Evolutionary conservation across 1,140 invertebrate genomes (phyloP), one percentile per base, ranked within the genome.

Genomic region (Parasteatoda tepidariorum): DNA sequence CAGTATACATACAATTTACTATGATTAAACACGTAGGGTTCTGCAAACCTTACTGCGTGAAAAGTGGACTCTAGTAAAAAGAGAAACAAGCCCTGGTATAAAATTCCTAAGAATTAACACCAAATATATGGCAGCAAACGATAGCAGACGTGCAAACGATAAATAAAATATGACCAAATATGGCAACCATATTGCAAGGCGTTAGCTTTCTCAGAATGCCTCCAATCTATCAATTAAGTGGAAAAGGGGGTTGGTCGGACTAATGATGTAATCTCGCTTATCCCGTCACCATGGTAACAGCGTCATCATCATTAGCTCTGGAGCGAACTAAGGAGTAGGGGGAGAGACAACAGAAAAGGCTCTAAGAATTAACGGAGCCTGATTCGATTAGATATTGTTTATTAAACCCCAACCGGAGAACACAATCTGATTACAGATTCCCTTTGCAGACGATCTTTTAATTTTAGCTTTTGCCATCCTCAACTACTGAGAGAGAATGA

Each of bases 331-430:
- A 41, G 64, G 64, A 22, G 15, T 30, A 24, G 64, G 64, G 33
- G 15, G 64, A 24, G 26, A 24, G 75, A 31, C 33, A 41, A 34
- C 30, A 15, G 54, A 9, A 30, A 57, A 79, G 62, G 62, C 62
- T 67, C 75, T 55, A 81, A 81, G 78, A 81, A 81, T 70, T 81
- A 81, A 81, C 64, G 78, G 48, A 81, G 78, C 64, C 54, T 81
- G 33, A 81, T 81, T 81, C 78, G 67, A 81, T 81, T 81, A 81
- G 78, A 70, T 81, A 81, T 81, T 81, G 78, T 81, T 81, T 81
- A 81, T 81, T 81, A 81, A 81, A 81, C 66, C 66, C 78, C 54
- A 81, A 38, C 64, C 78, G 66, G 67, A 70, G 22, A 54, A 81
- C 78, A 55, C 78, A 81, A 81, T 81, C 70, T 30, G 66, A 81